These are phyloP conservation scores for Diadema setosum DNA, from an alignment of 35 echinoderm and acorn worm genomes.

Conservation along the genomic window DNA sequence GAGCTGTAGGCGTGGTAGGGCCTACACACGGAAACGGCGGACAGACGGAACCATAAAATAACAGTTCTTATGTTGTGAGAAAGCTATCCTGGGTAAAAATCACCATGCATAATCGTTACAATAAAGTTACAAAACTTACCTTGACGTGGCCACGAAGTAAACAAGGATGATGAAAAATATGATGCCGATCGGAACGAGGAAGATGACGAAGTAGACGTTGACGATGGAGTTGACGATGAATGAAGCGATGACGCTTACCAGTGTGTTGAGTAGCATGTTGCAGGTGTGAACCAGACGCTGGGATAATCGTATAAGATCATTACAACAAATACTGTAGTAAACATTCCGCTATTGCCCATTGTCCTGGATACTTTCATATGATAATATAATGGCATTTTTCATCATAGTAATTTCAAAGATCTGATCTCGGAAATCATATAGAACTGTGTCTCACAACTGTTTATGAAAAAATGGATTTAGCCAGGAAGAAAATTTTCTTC, in stretches of 20 bases:
- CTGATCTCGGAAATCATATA: not conserved
- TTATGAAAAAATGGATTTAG: too few species aligned
- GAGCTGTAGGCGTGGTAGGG: too few species aligned
- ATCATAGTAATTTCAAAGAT: not conserved
- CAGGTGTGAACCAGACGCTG: constrained; percentile 43
- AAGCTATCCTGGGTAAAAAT: too few species aligned
- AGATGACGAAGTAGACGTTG: constrained; percentile 31
- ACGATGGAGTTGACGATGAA: constrained; percentile 54
- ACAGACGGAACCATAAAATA: too few species aligned
- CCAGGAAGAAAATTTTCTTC: too few species aligned
- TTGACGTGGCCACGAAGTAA: constrained; percentile 72
- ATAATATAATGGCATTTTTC: not conserved
- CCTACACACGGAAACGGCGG: too few species aligned
- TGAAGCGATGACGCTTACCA: not conserved
- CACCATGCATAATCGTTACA: too few species aligned
- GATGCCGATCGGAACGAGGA: constrained; percentile 28
- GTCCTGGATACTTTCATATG: not conserved
- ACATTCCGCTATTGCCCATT: not conserved
- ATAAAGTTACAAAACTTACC: too few species aligned
- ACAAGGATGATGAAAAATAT: constrained; percentile 45
- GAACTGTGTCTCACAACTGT: too few species aligned
- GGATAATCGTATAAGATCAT: not conserved
- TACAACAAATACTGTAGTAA: not conserved
- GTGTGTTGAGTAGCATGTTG: constrained; percentile 13
- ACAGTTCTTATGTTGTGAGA: too few species aligned